Evolutionary conservation across 2,888 invertebrate species (phyloP).

Genomic region (Tanytarsus gracilentus): DNA sequence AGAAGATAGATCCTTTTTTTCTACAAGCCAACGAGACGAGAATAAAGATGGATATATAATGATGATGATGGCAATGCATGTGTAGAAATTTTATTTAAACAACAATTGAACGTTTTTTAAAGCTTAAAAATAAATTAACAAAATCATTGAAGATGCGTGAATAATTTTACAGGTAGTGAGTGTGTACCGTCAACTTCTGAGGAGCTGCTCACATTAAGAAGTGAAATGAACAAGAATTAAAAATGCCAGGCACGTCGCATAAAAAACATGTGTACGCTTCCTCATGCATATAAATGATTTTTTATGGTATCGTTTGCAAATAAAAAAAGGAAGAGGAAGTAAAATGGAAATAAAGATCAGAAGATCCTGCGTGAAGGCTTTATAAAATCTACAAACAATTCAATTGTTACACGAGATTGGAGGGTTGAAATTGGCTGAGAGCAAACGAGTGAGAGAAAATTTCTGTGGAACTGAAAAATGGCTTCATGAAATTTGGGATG

Average conservation of each 20-base stretch:
- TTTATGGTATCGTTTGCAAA: background rate
- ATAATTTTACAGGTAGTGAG: too few relatives aligned
- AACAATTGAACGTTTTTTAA: too few relatives aligned
- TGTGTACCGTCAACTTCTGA: too few relatives aligned
- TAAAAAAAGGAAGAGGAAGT: background rate
- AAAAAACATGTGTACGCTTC: slow-evolving; percentile 26
- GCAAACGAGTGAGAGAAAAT: background rate
- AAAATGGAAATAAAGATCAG: background rate
- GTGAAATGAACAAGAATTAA: slow-evolving; percentile 6
- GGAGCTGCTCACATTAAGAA: background rate
- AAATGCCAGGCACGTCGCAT: slow-evolving; percentile 24
- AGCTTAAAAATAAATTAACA: too few relatives aligned
- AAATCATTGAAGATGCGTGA: too few relatives aligned
- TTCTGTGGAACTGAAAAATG: background rate
- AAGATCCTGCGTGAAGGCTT: background rate
- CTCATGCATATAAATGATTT: slow-evolving; percentile 28
- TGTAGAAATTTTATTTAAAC: too few relatives aligned
- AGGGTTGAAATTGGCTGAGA: background rate
- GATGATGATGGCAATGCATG: too few relatives aligned
- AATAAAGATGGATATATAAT: too few relatives aligned
- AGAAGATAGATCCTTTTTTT: too few relatives aligned
- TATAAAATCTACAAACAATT: slow-evolving; percentile 27
- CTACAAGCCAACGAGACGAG: too few relatives aligned
- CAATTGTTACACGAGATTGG: too few relatives aligned
- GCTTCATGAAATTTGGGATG: too few relatives aligned